Conservation (phyloP, 2,113 vertebrate species). For the Colinus virginianus region DNA sequence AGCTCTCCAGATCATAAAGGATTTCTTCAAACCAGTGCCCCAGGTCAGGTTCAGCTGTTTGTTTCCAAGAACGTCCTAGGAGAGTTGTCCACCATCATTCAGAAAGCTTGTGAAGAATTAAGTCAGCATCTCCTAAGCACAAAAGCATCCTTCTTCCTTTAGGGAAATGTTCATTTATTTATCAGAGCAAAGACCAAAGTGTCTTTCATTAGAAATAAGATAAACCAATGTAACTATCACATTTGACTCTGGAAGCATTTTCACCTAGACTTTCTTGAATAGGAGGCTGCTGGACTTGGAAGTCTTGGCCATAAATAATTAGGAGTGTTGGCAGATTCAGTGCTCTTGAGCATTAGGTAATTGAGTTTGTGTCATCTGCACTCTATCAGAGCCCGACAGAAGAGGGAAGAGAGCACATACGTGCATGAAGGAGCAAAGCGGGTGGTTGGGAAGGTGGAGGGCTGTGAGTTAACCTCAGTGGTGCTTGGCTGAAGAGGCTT, state of each 20-base stretch:
- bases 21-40: neutral
- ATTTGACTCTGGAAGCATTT: neutral
- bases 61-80: neutral
- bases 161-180: neutral
- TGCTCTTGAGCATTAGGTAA: neutral
- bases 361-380: neutral
- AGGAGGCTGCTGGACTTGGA: neutral
- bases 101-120: neutral
- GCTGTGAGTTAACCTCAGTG: neutral
- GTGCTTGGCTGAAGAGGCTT: neutral
- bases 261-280: neutral
- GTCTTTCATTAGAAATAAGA: neutral
- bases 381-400: neutral
- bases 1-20: neutral
- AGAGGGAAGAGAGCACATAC: fast-evolving
- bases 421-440: neutral
- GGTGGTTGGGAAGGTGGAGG: neutral
- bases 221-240: neutral
- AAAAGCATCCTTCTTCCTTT: neutral
- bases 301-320: neutral
- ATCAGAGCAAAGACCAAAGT: neutral
- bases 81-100: neutral
- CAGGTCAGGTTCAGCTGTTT: neutral
- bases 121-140: neutral
- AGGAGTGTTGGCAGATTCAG: neutral